Conservation (phyloP, 2,888 invertebrate genomes). For the Drosophila siamana region DNA sequence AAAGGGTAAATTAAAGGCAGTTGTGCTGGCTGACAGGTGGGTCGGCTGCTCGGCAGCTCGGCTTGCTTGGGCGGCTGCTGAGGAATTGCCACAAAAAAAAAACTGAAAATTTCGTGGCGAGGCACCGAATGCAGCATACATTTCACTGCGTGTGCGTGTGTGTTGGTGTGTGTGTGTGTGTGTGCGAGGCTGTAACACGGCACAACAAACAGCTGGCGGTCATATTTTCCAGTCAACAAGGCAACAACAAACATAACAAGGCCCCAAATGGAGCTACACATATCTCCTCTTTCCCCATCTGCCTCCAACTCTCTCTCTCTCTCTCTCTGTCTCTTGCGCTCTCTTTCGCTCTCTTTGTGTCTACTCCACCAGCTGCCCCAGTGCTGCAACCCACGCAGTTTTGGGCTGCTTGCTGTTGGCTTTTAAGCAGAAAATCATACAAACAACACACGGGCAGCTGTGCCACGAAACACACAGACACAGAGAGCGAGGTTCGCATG, state of each 20-base stretch:
- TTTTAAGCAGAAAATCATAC: conserved; percentile 75
- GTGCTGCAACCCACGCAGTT: conserved; percentile 30
- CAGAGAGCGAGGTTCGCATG: not conserved
- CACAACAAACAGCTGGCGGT: conserved; percentile 79
- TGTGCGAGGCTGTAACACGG: conserved; percentile 28
- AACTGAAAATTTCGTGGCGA: conserved; percentile 1
- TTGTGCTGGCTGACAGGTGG: conserved; percentile 43
- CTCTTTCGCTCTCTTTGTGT: not conserved
- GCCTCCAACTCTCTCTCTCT: not conserved
- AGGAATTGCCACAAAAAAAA: not conserved
- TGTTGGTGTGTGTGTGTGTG: conserved; percentile 24
- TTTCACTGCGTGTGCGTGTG: conserved; percentile 33
- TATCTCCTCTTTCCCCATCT: not conserved
- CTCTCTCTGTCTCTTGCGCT: not conserved
- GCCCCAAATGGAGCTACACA: conserved; percentile 28
- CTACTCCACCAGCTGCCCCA: not conserved
- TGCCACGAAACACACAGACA: conserved; percentile 19
- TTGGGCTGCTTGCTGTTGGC: conserved; percentile 62
- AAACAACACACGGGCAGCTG: conserved; percentile 50
- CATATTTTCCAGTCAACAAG: conserved; percentile 81
- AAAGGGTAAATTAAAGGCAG: conserved; percentile 2
- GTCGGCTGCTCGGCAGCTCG: too few species aligned
- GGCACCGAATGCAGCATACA: conserved; percentile 56
- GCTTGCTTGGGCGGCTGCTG: not conserved
- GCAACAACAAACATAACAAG: conserved; percentile 75